Evolutionary conservation across 2,113 vertebrate genomes (phyloP).

Genomic region (Hypanus sabinus): DNA sequence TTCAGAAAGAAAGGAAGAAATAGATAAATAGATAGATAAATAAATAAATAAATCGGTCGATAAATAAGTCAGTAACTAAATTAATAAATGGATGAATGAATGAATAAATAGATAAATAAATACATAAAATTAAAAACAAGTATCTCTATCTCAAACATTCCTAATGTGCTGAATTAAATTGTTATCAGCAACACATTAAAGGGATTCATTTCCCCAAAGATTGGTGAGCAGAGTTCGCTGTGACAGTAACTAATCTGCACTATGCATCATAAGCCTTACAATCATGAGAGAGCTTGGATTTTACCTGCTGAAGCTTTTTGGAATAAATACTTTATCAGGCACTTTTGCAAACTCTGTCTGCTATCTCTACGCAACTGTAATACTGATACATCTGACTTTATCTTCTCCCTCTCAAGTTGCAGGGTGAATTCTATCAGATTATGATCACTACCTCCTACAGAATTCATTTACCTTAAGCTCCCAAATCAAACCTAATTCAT

Average conservation of each 20-base stretch:
- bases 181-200: neutral
- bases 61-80: too few species aligned
- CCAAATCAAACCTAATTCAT: too few species aligned
- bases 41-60: too few species aligned
- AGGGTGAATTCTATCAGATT: too few species aligned
- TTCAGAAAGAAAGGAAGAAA: neutral
- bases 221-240: neutral
- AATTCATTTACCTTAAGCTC: too few species aligned
- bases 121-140: neutral
- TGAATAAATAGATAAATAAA: too few species aligned
- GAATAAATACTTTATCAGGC: neutral
- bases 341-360: neutral
- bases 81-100: too few species aligned
- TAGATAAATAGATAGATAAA: too few species aligned
- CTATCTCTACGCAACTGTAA: neutral
- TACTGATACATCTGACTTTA: too few species aligned
- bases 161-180: neutral
- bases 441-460: too few species aligned
- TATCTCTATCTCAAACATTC: neutral
- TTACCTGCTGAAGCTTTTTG: neutral
- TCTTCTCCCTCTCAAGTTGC: too few species aligned
- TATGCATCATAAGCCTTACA: neutral
- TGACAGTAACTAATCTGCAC: neutral
- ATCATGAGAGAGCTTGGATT: neutral
- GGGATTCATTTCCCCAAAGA: neutral